Percentiles rank a stretch among this genome's conserved stretches.
Conservation (phyloP, 2,113 vertebrate species). For the Turnix velox region DNA sequence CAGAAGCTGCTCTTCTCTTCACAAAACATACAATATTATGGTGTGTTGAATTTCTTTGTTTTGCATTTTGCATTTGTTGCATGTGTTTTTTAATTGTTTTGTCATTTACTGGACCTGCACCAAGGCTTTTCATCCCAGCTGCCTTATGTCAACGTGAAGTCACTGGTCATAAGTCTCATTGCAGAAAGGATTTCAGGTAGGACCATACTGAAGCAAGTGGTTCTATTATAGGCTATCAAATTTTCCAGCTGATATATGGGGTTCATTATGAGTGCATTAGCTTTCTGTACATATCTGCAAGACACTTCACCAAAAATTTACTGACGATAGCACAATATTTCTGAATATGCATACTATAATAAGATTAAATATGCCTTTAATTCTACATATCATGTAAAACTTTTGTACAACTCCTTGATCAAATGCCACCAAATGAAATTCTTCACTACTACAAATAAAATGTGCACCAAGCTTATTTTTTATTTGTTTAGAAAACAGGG, state of each 20-base stretch:
- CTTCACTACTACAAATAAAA: background rate
- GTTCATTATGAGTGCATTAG: background rate
- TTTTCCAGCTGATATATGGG: background rate
- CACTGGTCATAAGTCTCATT: slow-evolving; percentile 52
- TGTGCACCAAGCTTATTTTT: background rate
- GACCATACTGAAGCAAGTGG: background rate
- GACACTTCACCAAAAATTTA: background rate
- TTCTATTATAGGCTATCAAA: background rate
- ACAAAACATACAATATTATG: background rate
- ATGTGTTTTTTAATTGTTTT: slow-evolving; percentile 67
- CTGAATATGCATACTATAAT: background rate
- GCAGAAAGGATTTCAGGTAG: background rate
- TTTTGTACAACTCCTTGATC: background rate
- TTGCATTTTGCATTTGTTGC: slow-evolving; percentile 8
- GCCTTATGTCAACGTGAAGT: slow-evolving; percentile 35
- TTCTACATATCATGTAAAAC: background rate
- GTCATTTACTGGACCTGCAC: slow-evolving; percentile 48
- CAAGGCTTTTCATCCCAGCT: background rate
- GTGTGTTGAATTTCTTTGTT: background rate
- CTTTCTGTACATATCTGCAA: background rate
- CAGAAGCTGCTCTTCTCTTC: slow-evolving; percentile 8
- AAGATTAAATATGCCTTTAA: background rate
- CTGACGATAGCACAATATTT: background rate
- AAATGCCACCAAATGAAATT: background rate
- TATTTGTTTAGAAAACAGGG: background rate